Evolutionary conservation across 2,797 vertebrate species (phyloP), one percentile per base, ranked within the genome.

Genomic region (Rhinatrema bivittatum): DNA sequence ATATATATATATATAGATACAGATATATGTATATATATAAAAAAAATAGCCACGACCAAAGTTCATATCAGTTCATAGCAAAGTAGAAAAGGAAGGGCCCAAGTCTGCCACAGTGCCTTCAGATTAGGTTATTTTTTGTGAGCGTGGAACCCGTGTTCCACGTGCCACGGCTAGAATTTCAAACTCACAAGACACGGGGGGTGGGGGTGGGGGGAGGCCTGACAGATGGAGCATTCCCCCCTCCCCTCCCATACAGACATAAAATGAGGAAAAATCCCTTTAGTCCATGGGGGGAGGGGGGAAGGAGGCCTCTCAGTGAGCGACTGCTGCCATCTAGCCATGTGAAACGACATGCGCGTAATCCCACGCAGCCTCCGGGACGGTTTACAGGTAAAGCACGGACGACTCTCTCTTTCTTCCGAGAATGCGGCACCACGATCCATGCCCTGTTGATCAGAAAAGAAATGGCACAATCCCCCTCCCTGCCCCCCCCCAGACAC

Each of bases 21-120:
- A 80, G 75, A 82, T 72, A 78, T 82, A 77, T 84, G 72, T 85
- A 77, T 83, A 80, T 84, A 75, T 74, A 71, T 66, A 77, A 84
- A 84, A 84, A 84, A 76, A 85, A 84, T 72, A 77, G 70, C 86
- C 79, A 85, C 84, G 86, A 85, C 84, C 81, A 85, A 86, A 85
- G 82, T 85, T 85, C 79, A 81, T 79, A 74, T 85, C 79, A 75
- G 79, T 86, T 85, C 78, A 81, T 85, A 85, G 84, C 86, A 83
- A 85, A 86, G 80, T 86, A 86, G 74, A 85, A 86, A 78, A 86
- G 82, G 79, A 81, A 69, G 81, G 82, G 76, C 77, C n/a, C 77
- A 84, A 84, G 79, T 81, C 74, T 81, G 79, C 82, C 82, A 83
- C 79, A 81, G 79, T 79, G 81, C 77, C 69, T 65, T 75, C 50